Conservation (phyloP, 2,113 vertebrate genomes). For the Hippocampus abdominalis region DNA sequence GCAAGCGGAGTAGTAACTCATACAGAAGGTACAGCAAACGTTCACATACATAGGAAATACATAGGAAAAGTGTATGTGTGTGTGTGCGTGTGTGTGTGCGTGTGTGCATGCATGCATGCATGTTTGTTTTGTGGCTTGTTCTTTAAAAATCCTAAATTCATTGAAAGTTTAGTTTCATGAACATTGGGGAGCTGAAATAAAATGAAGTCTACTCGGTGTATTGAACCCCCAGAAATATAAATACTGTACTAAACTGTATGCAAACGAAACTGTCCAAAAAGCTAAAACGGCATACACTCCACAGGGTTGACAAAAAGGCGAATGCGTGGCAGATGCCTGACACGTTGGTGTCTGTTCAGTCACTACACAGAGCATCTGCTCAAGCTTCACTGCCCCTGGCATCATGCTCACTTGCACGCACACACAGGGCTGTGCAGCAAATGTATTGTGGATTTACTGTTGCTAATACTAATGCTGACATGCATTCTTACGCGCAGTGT, state of each 20-base stretch:
- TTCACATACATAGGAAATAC: no score
- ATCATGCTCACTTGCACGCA: slow-evolving; percentile 26
- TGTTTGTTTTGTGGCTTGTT: slow-evolving; percentile 48
- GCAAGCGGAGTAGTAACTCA: no score
- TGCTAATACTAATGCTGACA: slow-evolving; percentile 53
- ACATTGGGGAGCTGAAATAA: background rate
- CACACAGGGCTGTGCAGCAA: slow-evolving; percentile 24
- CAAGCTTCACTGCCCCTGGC: slow-evolving; percentile 68
- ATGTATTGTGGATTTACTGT: slow-evolving; percentile 43
- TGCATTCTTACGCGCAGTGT: slow-evolving; percentile 55
- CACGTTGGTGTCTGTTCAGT: slow-evolving; percentile 74
- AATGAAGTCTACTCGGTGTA: background rate
- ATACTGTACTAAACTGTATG: slow-evolving; percentile 5
- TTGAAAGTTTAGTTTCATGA: background rate
- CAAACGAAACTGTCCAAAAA: slow-evolving; percentile 5
- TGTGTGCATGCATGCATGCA: slow-evolving; percentile 37
- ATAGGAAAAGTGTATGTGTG: slow-evolving; percentile 17
- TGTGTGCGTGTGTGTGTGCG: slow-evolving; percentile 49
- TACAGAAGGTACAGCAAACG: no score
- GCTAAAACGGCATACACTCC: slow-evolving; percentile 21
- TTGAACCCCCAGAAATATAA: background rate
- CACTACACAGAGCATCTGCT: slow-evolving; percentile 76
- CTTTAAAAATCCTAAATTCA: no score
- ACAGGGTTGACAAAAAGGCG: slow-evolving; percentile 46
- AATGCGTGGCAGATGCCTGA: slow-evolving; percentile 70